A percentile compares a stretch with the other conserved stretches of the same genome.
These are phyloP conservation scores for Anthoscopus minutus DNA, from an alignment of 2,113 vertebrate species.

Conservation along the genomic window DNA sequence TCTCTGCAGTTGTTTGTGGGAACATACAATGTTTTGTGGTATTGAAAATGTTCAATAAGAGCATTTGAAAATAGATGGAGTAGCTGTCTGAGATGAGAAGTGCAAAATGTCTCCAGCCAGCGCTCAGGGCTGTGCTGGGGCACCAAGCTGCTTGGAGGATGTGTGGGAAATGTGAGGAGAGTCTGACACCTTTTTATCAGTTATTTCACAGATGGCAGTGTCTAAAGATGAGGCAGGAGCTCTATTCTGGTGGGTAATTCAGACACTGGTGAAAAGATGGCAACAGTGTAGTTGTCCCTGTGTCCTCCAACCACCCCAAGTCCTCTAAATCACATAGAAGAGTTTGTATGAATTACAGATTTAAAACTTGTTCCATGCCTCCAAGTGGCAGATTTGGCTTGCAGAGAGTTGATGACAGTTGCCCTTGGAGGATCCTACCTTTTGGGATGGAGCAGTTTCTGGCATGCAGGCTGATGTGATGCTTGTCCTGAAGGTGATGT, in stretches of 20 bases:
- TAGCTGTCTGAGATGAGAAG: neutral
- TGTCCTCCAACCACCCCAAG: neutral
- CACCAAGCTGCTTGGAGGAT: neutral
- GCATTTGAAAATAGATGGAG: neutral
- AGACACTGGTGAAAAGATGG: neutral
- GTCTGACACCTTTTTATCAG: neutral
- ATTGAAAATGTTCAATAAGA: neutral
- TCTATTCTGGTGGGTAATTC: neutral
- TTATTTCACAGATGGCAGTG: neutral
- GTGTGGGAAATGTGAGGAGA: neutral
- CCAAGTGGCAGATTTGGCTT: neutral
- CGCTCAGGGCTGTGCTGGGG: neutral
- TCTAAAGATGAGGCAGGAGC: neutral
- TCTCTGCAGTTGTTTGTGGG: neutral
- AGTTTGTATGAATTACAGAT: neutral
- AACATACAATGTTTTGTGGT: neutral
- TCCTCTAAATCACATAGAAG: neutral
- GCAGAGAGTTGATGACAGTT: neutral
- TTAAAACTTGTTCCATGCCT: neutral
- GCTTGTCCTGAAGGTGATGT: neutral
- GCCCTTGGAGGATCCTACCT: neutral
- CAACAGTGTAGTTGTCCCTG: fast-evolving
- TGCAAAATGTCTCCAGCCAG: neutral
- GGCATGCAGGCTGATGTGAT: neutral
- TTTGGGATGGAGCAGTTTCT: neutral